phyloP scores from a whole-genome alignment of 2,113 vertebrate genomes.

The Siniperca knerii region DNA sequence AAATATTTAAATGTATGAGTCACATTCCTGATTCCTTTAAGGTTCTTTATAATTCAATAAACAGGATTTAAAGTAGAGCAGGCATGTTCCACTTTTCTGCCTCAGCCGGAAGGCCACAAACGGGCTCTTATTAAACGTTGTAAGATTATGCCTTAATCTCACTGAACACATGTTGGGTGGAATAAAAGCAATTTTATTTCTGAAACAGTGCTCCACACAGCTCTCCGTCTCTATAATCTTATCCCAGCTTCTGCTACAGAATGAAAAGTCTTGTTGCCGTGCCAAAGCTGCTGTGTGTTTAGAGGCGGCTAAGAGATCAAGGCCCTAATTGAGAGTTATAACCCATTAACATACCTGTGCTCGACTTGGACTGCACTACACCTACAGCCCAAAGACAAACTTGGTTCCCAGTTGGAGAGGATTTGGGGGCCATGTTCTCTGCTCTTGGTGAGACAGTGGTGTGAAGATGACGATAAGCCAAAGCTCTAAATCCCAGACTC shows the following conservation, averaged over 20 bases:
- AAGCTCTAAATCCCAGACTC: slow-evolving; percentile 87
- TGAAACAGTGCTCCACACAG: slow-evolving; percentile 85
- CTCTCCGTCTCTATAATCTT: slow-evolving; percentile 84
- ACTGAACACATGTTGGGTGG: slow-evolving; percentile 91
- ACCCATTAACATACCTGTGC: slow-evolving; percentile 67
- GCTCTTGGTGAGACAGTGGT: slow-evolving; percentile 83
- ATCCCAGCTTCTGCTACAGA: slow-evolving; percentile 75
- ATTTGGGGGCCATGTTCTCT: slow-evolving; percentile 80
- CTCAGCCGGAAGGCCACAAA: slow-evolving; percentile 84
- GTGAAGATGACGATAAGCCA: slow-evolving; percentile 87
- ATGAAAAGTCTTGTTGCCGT: slow-evolving; percentile 72
- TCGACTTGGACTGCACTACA: slow-evolving; percentile 39
- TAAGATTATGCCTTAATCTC: slow-evolving; percentile 92
- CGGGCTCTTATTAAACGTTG: slow-evolving; percentile 83
- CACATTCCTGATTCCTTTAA: slow-evolving; percentile 86
- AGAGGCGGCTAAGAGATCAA: slow-evolving; percentile 61
- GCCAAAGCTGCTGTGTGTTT: slow-evolving; percentile 71
- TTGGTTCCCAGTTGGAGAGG: slow-evolving; percentile 74
- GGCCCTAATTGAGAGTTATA: slow-evolving; percentile 63
- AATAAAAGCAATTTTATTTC: slow-evolving; percentile 95
- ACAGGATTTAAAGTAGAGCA: slow-evolving; percentile 85
- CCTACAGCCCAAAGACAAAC: slow-evolving; percentile 75
- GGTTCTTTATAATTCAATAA: slow-evolving; percentile 91
- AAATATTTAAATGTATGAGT: slow-evolving; percentile 85
- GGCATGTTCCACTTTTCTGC: slow-evolving; percentile 79